Conservation (phyloP, 2,888 invertebrate genomes). For the Belgica antarctica region DNA sequence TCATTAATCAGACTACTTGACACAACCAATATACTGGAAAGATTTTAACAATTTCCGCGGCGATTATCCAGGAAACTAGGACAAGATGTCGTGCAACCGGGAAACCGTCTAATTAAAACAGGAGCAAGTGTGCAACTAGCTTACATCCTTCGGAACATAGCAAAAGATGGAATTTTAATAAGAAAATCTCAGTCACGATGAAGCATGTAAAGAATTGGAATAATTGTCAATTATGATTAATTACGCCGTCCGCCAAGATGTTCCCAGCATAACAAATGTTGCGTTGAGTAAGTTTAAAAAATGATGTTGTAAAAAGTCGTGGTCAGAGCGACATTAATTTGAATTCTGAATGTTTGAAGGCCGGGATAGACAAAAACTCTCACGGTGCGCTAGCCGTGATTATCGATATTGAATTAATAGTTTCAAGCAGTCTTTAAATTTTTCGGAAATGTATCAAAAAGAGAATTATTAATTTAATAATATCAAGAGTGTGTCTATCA, state of each 20-base stretch:
- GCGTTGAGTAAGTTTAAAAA: too few species aligned
- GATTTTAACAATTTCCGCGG: background rate
- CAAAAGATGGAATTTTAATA: conserved; percentile 16
- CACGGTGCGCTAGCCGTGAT: conserved; percentile 32
- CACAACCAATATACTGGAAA: background rate
- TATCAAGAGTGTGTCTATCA: conserved; percentile 36
- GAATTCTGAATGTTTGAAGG: conserved; percentile 19
- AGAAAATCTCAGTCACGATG: conserved; percentile 12
- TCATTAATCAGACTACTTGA: background rate
- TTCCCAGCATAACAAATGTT: background rate
- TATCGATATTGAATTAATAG: conserved; percentile 33
- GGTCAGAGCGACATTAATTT: conserved; percentile 2
- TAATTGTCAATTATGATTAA: conserved; percentile 40
- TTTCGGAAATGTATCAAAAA: conserved; percentile 9
- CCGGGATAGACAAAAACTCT: background rate
- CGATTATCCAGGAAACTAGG: background rate
- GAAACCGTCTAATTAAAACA: conserved; percentile 1
- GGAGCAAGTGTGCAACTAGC: background rate
- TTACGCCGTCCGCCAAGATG: background rate
- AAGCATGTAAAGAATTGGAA: background rate
- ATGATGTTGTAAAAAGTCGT: conserved; percentile 19
- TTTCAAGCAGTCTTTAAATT: conserved; percentile 19
- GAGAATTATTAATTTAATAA: conserved; percentile 42
- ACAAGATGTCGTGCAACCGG: background rate
- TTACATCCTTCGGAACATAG: background rate